Conservation (phyloP, 2,888 invertebrate genomes). For the Eilema sororculum region DNA sequence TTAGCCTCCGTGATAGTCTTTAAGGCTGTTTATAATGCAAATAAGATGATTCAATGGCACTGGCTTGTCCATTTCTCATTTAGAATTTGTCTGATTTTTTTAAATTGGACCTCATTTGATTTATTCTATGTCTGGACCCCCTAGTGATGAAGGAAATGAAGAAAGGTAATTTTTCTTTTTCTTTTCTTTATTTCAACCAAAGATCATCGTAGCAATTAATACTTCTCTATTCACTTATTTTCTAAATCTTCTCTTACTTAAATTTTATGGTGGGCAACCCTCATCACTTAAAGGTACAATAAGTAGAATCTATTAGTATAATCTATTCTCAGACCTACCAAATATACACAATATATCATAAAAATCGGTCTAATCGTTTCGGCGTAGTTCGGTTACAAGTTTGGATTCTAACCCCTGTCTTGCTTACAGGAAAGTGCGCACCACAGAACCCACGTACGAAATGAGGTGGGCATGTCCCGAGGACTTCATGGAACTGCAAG, state of each 20-base stretch:
- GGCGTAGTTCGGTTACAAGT: no score
- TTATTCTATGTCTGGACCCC: constrained; percentile 72
- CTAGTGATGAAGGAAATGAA: constrained; percentile 74
- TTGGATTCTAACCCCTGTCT: not conserved
- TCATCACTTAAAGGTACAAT: no score
- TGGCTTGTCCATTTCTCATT: not conserved
- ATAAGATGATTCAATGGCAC: no score
- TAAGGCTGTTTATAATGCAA: no score
- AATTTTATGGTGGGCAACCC: not conserved
- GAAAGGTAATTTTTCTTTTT: constrained; percentile 64
- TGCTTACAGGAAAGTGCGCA: constrained; percentile 86
- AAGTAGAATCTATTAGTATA: no score
- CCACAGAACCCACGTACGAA: constrained; percentile 89
- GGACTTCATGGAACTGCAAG: constrained; percentile 93
- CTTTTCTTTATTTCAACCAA: not conserved
- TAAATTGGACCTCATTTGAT: no score
- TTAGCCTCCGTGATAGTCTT: no score
- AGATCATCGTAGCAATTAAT: no score
- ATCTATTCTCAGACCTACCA: no score
- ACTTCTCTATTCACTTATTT: no score
- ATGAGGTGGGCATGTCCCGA: constrained; percentile 94
- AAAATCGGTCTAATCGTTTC: no score
- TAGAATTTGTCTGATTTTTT: not conserved
- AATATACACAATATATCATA: no score
- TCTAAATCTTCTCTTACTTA: not conserved